phyloP scores from a whole-genome alignment of 2,797 vertebrate species.

The Diplodus puntazzo region DNA sequence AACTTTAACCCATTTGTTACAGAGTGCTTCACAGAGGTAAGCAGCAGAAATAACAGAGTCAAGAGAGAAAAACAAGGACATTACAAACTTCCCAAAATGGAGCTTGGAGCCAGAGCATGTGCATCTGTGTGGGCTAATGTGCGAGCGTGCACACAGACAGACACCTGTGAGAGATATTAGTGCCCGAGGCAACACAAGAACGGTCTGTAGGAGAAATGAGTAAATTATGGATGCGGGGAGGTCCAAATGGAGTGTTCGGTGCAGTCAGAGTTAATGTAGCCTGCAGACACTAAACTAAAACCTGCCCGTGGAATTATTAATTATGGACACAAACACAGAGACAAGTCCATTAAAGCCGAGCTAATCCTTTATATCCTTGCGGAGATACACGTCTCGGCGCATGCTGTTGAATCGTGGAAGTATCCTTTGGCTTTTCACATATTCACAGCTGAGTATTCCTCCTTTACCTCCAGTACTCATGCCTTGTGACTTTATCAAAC shows the following conservation, averaged over 20 bases:
- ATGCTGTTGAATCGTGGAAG: not conserved
- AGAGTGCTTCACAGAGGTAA: constrained; percentile 15
- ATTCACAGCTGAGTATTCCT: not conserved
- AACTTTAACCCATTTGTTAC: constrained; percentile 9
- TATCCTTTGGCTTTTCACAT: not conserved
- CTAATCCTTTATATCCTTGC: constrained; percentile 20
- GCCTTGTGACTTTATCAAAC: not conserved
- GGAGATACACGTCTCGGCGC: constrained; percentile 7
- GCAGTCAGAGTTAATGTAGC: constrained; percentile 69
- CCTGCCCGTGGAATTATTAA: constrained; percentile 68
- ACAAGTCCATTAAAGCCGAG: constrained; percentile 63
- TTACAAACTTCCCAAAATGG: constrained; percentile 20
- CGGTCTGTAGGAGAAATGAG: constrained; percentile 46
- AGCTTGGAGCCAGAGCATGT: constrained; percentile 17
- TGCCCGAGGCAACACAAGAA: constrained; percentile 53
- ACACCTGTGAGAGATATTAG: constrained; percentile 66
- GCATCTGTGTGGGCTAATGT: constrained; percentile 44
- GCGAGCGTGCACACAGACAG: constrained; percentile 24
- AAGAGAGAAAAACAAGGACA: constrained; percentile 15
- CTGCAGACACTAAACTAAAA: constrained; percentile 58
- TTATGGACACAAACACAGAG: constrained; percentile 51
- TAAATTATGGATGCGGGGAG: constrained; percentile 74
- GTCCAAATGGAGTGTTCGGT: constrained; percentile 65
- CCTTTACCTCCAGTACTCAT: not conserved
- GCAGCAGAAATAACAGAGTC: constrained; percentile 4